Evolutionary conservation across 2,113 vertebrate species (phyloP), one percentile per base, ranked within the genome.

Genomic region (Meriones unguiculatus): DNA sequence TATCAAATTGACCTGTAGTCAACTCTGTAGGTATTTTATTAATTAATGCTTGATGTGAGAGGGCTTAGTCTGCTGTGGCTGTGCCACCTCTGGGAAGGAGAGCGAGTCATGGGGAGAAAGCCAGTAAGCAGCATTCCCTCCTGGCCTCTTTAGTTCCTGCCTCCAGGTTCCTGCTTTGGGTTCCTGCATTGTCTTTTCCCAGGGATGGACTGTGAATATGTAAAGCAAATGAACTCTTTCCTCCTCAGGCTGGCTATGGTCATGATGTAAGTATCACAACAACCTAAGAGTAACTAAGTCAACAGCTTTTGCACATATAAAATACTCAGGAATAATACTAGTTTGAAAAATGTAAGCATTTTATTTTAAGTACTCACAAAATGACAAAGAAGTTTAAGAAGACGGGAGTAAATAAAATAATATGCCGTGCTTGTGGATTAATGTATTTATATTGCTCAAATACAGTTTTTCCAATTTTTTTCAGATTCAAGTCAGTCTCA

Each of bases 401-500:
- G 35, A 25, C 6, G 10, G 46, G 35, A 95, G 32, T 85, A 95
- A 90, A 9, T 70, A 17, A 12, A 91, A 24, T 69, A 22, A 85
- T 25, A 84, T 28, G 52, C 25, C 18, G 82, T 32, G 8, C 75
- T 93, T 50, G 72, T 67, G n/a, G 32, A 78, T 17, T 70, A 11
- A 46, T n/a, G 78, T 78, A 86, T n/a, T 89, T 57, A 64, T 75
- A 80, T 67, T 38, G 50, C 67, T 90, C 91, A 95, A 65, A 85
- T 88, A 11, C 32, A 90, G 95, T 88, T 46, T 91, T 38, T 82
- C 10, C 25, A 93, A 77, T 91, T 59, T 91, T 14, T 65, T 15
- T 12, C 52, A 85, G 50, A 86, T 92, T 97, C 6, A 86, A 86
- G 88, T 97, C 3, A 77, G 41, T 65, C n/a, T 96, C 28, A 76